phyloP scores from a whole-genome alignment of 37 sponge, comb jelly and placozoan species.

The Mnemiopsis leidyi region DNA sequence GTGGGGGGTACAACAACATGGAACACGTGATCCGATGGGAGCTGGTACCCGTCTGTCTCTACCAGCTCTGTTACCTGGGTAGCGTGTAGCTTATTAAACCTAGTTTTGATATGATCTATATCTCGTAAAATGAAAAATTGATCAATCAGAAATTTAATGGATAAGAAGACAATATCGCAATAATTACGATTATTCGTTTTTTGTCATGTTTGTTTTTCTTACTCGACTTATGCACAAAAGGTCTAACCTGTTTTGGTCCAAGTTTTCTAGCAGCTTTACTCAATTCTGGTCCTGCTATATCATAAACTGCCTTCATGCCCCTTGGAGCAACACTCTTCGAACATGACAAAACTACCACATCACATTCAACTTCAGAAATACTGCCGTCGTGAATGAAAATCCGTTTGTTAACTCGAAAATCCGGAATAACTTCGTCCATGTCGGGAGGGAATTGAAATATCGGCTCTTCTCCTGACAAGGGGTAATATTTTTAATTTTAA shows the following conservation, averaged over 20 bases:
- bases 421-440: not conserved
- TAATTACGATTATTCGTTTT: no score
- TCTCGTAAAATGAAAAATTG: no score
- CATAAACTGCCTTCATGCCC: not conserved
- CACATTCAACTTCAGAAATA: slow-evolving; percentile 33
- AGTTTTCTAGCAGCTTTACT: slow-evolving; percentile 1
- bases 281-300: not conserved
- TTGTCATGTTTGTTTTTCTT: no score
- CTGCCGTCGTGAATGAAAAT: slow-evolving; percentile 47
- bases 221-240: no score
- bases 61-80: not conserved
- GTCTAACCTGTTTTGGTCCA: slow-evolving; percentile 9
- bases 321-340: not conserved
- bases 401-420: not conserved
- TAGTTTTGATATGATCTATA: no score
- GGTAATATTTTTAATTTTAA: no score
- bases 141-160: no score
- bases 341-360: not conserved
- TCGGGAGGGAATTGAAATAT: not conserved
- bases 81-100: no score
- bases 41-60: slow-evolving; percentile 26
- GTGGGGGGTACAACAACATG: not conserved
- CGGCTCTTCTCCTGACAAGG: slow-evolving; percentile 24
- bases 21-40: not conserved
- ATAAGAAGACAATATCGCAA: no score